Percentiles rank a stretch among this genome's conserved stretches.
Evolutionary conservation across 2,797 vertebrate species (phyloP).

Genomic region (Euphonia xanthogaster): DNA sequence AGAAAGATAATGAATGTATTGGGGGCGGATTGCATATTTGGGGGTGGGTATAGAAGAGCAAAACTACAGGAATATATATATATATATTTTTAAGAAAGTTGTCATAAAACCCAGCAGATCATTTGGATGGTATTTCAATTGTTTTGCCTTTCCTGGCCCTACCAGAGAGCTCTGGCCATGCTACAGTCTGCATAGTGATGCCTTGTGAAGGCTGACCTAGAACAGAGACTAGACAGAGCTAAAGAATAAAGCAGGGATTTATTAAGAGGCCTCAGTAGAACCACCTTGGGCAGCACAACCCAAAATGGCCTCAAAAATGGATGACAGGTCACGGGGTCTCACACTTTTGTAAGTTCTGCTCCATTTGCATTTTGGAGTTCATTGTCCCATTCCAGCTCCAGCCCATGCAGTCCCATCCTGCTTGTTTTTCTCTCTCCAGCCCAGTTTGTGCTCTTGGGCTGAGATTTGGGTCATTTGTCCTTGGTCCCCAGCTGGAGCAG

Average conservation of each 20-base stretch:
- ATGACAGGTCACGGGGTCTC: fast-evolving
- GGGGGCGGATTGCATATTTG: fast-evolving
- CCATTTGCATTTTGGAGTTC: not conserved
- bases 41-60: not conserved
- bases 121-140: not conserved
- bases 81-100: not conserved
- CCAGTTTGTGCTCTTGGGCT: not conserved
- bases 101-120: not conserved
- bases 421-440: not conserved
- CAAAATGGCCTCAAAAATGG: not conserved
- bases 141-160: not conserved
- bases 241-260: not conserved
- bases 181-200: not conserved
- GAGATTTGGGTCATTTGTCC: not conserved
- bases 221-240: not conserved
- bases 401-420: fast-evolving
- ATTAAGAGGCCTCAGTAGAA: not conserved
- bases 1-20: not conserved
- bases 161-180: fast-evolving
- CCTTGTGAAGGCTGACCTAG: not conserved
- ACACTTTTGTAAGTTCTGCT: not conserved
- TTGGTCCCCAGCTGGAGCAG: not conserved
- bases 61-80: not conserved
- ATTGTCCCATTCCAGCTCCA: not conserved
- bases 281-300: not conserved